Percentiles rank a stretch among this genome's conserved stretches.
Conservation (phyloP, 2,888 invertebrate genomes). For the Chrysotoxum bicinctum region DNA sequence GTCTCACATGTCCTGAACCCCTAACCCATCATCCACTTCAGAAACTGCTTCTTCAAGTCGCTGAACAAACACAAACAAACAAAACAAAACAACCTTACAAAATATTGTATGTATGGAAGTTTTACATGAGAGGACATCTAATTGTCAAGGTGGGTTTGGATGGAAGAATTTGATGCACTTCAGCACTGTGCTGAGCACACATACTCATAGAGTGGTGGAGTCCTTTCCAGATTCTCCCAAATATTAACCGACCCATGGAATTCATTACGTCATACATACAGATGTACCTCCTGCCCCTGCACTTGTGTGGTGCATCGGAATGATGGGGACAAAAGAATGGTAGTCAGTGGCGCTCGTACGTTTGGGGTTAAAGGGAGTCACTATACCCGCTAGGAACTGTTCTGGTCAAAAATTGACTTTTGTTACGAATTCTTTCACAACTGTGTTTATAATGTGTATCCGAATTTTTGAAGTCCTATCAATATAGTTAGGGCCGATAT, state of each 20-base stretch:
- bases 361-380: neutral
- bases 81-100: conserved; percentile 37
- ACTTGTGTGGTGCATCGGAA: neutral
- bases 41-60: conserved; percentile 47
- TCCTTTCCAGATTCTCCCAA: conserved; percentile 36
- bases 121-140: conserved; percentile 63
- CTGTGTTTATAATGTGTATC: too few species aligned
- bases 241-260: conserved; percentile 56
- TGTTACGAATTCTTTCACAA: too few species aligned
- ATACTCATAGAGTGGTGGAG: conserved; percentile 1
- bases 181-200: conserved; percentile 22
- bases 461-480: too few species aligned
- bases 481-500: too few species aligned
- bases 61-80: conserved; percentile 50
- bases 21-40: neutral
- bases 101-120: conserved; percentile 20
- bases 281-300: neutral
- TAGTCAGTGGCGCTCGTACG: neutral
- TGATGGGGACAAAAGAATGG: neutral
- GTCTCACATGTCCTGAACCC: conserved; percentile 12
- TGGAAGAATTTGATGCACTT: conserved; percentile 53
- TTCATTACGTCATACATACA: conserved; percentile 64
- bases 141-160: conserved; percentile 61
- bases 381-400: neutral
- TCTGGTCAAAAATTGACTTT: too few species aligned